Percentiles rank a stretch among this genome's conserved stretches.
phyloP scores from a whole-genome alignment of 2,888 invertebrate genomes.

The Drosophila bunnanda region DNA sequence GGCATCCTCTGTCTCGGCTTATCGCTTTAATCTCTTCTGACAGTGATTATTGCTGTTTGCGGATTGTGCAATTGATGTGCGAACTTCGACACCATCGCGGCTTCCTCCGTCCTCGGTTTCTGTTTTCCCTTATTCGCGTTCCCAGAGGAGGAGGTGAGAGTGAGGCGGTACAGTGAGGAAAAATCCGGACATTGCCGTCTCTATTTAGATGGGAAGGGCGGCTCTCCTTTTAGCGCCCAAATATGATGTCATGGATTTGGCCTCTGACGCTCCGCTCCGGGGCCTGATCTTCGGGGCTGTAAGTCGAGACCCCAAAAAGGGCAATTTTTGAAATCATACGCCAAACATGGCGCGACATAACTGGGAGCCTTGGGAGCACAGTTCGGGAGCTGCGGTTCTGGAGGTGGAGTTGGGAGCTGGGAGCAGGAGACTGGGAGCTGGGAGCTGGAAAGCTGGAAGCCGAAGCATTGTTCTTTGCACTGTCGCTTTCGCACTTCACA shows the following conservation, averaged over 20 bases:
- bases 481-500: slow-evolving; percentile 82
- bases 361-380: slow-evolving; percentile 54
- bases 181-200: slow-evolving; percentile 67
- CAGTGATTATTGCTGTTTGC: slow-evolving; percentile 82
- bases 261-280: slow-evolving; percentile 1
- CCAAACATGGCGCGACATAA: slow-evolving; percentile 82
- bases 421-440: background rate
- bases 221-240: slow-evolving; percentile 82
- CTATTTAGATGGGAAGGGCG: slow-evolving; percentile 76
- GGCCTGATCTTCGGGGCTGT: slow-evolving; percentile 51
- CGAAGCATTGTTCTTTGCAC: slow-evolving; percentile 80
- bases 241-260: slow-evolving; percentile 80
- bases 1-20: slow-evolving; percentile 68
- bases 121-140: slow-evolving; percentile 45
- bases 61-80: slow-evolving; percentile 82
- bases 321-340: slow-evolving; percentile 82
- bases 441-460: slow-evolving; percentile 12
- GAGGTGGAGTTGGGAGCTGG: slow-evolving; percentile 17
- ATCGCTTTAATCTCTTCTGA: slow-evolving; percentile 82
- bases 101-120: slow-evolving; percentile 54
- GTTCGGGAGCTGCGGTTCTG: slow-evolving; percentile 10
- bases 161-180: slow-evolving; percentile 21
- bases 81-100: slow-evolving; percentile 76
- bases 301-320: slow-evolving; percentile 81
- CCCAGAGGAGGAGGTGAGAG: slow-evolving; percentile 48